These are phyloP conservation scores for Microplitis manilae DNA, from an alignment of 2,888 invertebrate genomes.

Conservation along the genomic window DNA sequence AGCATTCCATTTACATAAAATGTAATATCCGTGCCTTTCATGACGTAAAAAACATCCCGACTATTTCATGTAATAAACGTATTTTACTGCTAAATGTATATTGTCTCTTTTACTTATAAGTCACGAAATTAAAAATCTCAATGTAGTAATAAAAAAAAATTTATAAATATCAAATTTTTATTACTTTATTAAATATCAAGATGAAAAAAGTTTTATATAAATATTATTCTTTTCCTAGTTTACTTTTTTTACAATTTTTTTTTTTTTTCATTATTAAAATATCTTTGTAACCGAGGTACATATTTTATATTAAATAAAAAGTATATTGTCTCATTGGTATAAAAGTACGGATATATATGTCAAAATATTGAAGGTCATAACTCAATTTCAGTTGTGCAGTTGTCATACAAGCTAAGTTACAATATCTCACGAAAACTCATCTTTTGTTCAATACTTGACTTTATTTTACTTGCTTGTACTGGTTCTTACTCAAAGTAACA, in stretches of 20 bases:
- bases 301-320: too few species aligned
- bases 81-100: slow-evolving; percentile 3
- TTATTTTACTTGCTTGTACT: too few species aligned
- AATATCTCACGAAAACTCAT: slow-evolving; percentile 23
- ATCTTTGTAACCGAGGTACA: too few species aligned
- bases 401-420: slow-evolving; percentile 36
- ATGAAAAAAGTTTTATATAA: background rate
- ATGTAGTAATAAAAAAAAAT: background rate
- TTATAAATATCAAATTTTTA: background rate
- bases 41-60: slow-evolving; percentile 19
- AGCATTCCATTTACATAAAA: slow-evolving; percentile 29
- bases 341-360: too few species aligned
- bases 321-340: too few species aligned
- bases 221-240: too few species aligned
- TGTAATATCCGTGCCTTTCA: slow-evolving; percentile 30
- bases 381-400: slow-evolving; percentile 47
- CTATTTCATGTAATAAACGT: slow-evolving; percentile 12
- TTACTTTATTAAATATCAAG: slow-evolving; percentile 16
- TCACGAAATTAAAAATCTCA: background rate
- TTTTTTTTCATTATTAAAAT: too few species aligned
- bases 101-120: background rate
- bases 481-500: background rate
- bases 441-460: background rate
- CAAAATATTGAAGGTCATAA: slow-evolving; percentile 42
- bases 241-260: too few species aligned